Conservation (phyloP, 2,888 invertebrate genomes). For the Pollenia amentaria region DNA sequence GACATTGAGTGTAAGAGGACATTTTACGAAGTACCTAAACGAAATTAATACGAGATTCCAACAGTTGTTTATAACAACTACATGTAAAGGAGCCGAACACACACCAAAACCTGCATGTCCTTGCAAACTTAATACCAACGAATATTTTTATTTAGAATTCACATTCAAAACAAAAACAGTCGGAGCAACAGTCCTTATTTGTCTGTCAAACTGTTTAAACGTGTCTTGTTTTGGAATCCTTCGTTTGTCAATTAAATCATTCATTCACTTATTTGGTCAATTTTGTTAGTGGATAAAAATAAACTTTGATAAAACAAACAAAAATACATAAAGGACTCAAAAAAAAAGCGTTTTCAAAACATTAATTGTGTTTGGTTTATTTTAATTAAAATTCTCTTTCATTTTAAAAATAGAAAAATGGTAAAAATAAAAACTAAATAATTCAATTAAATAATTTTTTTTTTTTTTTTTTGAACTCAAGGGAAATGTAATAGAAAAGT, state of each 20-base stretch:
- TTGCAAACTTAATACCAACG: slow-evolving; percentile 49
- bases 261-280: background rate
- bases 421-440: background rate
- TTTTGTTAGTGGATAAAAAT: background rate
- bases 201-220: slow-evolving; percentile 80
- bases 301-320: slow-evolving; percentile 2
- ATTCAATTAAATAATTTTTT: no score
- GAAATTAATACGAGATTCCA: slow-evolving; percentile 48
- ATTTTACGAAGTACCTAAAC: slow-evolving; percentile 67
- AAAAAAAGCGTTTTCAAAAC: background rate
- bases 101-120: slow-evolving; percentile 34
- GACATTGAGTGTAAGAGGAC: slow-evolving; percentile 39
- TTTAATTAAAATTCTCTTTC: background rate
- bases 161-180: slow-evolving; percentile 64
- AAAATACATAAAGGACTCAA: background rate
- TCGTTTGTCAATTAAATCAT: slow-evolving; percentile 12
- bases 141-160: slow-evolving; percentile 48
- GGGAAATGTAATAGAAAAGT: no score
- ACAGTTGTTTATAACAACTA: slow-evolving; percentile 64
- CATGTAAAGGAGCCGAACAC: slow-evolving; percentile 57
- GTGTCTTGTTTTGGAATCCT: slow-evolving; percentile 65
- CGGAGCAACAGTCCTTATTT: slow-evolving; percentile 79
- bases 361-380: background rate
- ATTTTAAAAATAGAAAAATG: background rate
- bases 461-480: no score